These are phyloP conservation scores for Hypselothyrea guttata DNA, from an alignment of 2,888 invertebrate species.

Conservation along the genomic window DNA sequence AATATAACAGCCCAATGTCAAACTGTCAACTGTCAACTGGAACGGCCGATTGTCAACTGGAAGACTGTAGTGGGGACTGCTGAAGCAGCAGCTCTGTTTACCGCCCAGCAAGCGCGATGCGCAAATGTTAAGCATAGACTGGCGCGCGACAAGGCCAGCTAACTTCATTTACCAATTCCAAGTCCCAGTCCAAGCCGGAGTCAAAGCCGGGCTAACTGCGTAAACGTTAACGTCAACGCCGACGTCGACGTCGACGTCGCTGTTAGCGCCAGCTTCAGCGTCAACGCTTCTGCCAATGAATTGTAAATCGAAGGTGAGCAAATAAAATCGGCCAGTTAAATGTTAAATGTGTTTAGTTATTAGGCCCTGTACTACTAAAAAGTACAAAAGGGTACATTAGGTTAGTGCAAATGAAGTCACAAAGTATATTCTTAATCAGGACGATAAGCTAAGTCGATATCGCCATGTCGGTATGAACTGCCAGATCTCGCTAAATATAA, in stretches of 20 bases:
- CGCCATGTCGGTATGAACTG: no score
- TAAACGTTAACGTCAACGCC: slow-evolving; percentile 1
- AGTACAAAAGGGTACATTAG: no score
- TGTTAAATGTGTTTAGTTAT: slow-evolving; percentile 6
- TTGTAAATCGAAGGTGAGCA: slow-evolving; percentile 48
- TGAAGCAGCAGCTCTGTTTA: slow-evolving; percentile 7
- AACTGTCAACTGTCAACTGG: slow-evolving; percentile 17
- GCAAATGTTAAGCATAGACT: slow-evolving; percentile 59
- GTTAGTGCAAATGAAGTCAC: no score
- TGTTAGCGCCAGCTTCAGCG: slow-evolving; percentile 4
- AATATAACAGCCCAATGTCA: slow-evolving; percentile 37
- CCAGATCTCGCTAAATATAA: no score
- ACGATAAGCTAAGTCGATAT: no score
- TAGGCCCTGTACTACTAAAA: no score
- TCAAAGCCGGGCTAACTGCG: slow-evolving; percentile 20
- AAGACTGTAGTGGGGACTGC: background rate
- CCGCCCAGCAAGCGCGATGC: slow-evolving; percentile 19
- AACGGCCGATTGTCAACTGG: background rate
- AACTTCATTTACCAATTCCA: slow-evolving; percentile 71
- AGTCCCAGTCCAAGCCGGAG: slow-evolving; percentile 38
- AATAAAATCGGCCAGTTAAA: slow-evolving; percentile 25
- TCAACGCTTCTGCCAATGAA: slow-evolving; percentile 16
- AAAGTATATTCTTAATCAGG: no score
- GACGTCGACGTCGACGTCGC: slow-evolving; percentile 13
- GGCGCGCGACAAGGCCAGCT: slow-evolving; percentile 69